Evolutionary conservation across 1,140 invertebrate species (phyloP), one percentile per base, ranked within the genome.

Genomic region (Spodoptera frugiperda): DNA sequence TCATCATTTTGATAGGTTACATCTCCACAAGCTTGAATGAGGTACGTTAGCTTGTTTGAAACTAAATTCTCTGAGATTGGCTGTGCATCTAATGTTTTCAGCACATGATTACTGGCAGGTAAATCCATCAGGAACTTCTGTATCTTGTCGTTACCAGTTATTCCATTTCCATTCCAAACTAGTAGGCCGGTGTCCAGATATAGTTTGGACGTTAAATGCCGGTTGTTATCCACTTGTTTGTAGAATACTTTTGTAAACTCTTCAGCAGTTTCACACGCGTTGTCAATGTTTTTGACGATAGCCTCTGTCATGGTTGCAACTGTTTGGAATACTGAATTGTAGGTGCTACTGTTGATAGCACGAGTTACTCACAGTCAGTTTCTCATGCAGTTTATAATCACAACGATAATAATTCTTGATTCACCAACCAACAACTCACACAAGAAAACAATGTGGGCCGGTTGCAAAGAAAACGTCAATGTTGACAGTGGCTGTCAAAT

Each of bases 81-180:
- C 84, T 98, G 97, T 21, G 97, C 96, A 91, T 98, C 97, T 25
- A 98, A 87, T 1, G 96, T 97, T 59, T 94, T 95, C 30, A 98
- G 76, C 19, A 92, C 94, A 89, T 98, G 97, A 81, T 96, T 95
- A 54, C 97, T 96, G 3, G 95, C 86, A 33, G 97, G 97, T 73
- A 98, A 87, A 76, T 97, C 96, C 81, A 96, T 95, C 81, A 96
- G 95, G 89, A 97, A 98, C 84, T 97, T 97, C 84, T 97, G 96
- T 73, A 98, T 98, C 57, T 95, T 95, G 61, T 97, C 96, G 84
- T 95, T 96, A 8, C 97, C 97, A 77, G 91, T 95, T 0, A 96
- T 94, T 17, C 96, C 95, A 94, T 98, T 98, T 44, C 98, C 98
- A 95, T 98, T 98, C 97, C 97, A 98, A 30, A 97, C 96, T 57